Evolutionary conservation across 2,797 vertebrate genomes (phyloP), one percentile per base, ranked within the genome.

Genomic region (Mus caroli): DNA sequence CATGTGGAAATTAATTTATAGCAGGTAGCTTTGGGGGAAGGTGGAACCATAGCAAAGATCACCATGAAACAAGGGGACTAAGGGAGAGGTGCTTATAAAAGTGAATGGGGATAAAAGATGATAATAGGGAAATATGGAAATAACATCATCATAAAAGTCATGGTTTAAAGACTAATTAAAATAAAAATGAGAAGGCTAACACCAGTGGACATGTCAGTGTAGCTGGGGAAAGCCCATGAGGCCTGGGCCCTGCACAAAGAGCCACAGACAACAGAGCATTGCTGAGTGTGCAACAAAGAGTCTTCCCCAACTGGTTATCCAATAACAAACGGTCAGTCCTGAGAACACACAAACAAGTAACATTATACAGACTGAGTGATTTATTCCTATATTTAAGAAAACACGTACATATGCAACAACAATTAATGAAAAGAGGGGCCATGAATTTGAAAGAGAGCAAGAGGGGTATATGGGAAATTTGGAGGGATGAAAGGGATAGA

Each of bases 41-140:
- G 24, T 43, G 26, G 75, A 52, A 37, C n/a, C 46, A 75, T 0
- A 46, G 64, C 37, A 64, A 80, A 86, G 5, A 40, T 7, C 22
- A 37, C 1, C 13, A 79, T 0, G 0, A 34, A 37, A n/a, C 24
- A 24, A 64, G 6, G 8, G 37, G 19, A 67, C 31, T 37, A 15
- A 76, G 40, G 40, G 80, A 69, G n/a, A 9, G 0, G 1, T 1
- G 4, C 31, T 52, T 19, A 52, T 37, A 34, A 24, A 62, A 58
- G 43, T 34, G 14, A 26, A 20, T 6, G 17, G 17, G 17, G 50
- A 54, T 2, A 90, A 31, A 37, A 89, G n/a, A 79, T 1, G 12
- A 79, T 3, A 58, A 1, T 1, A 37, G 22, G 52, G 71, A 93
- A 77, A 62, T 19, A 90, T 82, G 60, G 84, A 54, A 14, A 56